A percentile compares a stretch with the other conserved stretches of the same genome.
Evolutionary conservation across 2,797 vertebrate genomes (phyloP).

Genomic region (Oreochromis mossambicus): DNA sequence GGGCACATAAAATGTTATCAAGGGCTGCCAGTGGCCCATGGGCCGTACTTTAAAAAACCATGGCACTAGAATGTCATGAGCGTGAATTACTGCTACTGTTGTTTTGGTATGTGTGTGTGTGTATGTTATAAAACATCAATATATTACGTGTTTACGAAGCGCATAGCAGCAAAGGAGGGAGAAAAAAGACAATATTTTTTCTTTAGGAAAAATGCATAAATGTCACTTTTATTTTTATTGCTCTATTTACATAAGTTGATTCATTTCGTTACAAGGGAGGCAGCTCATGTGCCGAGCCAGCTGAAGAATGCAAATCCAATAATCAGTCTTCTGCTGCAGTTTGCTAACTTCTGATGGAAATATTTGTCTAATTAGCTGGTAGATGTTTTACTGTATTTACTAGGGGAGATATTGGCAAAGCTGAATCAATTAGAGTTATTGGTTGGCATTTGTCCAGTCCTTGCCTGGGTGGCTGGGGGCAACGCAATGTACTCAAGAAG

Average conservation of each 20-base stretch:
- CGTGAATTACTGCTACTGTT: background rate
- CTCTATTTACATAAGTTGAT: background rate
- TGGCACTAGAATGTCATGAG: background rate
- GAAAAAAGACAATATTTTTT: background rate
- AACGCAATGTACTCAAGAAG: background rate
- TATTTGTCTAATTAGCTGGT: background rate
- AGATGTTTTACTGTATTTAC: background rate
- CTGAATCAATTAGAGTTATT: background rate
- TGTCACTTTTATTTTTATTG: background rate
- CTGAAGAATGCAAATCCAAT: background rate
- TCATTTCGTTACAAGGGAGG: background rate
- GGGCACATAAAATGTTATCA: background rate
- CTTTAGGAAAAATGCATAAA: background rate
- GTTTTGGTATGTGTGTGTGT: background rate
- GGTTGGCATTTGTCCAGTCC: background rate
- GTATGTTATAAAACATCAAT: constrained; percentile 1
- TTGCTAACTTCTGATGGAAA: background rate
- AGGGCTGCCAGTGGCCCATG: background rate
- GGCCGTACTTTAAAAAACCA: background rate
- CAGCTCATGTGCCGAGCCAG: background rate
- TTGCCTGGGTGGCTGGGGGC: background rate
- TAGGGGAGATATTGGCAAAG: background rate
- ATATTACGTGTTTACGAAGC: background rate
- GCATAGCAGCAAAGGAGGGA: background rate
- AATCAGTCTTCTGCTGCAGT: background rate